A percentile compares a stretch with the other conserved stretches of the same genome.
Evolutionary conservation across 2,888 invertebrate genomes (phyloP).

Genomic region (Lumbricus terrestris): DNA sequence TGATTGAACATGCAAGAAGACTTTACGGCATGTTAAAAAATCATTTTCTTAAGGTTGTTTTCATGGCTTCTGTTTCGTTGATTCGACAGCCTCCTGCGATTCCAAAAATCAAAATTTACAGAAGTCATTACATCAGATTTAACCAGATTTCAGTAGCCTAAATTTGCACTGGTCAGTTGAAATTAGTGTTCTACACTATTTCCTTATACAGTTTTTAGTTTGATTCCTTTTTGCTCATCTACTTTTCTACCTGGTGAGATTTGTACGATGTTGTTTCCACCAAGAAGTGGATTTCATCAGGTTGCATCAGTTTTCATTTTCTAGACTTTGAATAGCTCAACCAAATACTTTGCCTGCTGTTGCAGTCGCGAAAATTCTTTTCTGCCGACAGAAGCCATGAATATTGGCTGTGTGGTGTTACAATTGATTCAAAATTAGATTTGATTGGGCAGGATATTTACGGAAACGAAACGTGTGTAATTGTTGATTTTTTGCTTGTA

Average conservation of each 20-base stretch:
- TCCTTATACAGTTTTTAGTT: not conserved
- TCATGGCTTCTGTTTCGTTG: no score
- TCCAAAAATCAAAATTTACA: no score
- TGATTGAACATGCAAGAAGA: not conserved
- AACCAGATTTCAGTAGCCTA: no score
- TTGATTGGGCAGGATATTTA: not conserved
- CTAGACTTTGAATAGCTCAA: not conserved
- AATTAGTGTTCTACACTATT: no score
- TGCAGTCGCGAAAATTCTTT: not conserved
- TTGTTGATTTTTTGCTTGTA: not conserved
- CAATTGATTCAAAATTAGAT: not conserved
- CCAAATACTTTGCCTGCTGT: not conserved
- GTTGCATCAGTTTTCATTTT: not conserved
- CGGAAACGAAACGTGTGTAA: not conserved
- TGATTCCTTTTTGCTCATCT: not conserved
- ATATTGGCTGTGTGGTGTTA: not conserved
- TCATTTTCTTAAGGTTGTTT: not conserved
- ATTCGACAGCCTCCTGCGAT: no score
- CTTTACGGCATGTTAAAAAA: not conserved
- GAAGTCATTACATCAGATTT: no score
- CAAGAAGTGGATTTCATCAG: not conserved
- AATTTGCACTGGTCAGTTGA: no score
- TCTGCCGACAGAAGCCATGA: not conserved
- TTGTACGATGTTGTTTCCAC: not conserved
- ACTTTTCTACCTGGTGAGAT: not conserved